phyloP scores from a whole-genome alignment of 2,797 vertebrate genomes.

The Typhlichthys subterraneus region DNA sequence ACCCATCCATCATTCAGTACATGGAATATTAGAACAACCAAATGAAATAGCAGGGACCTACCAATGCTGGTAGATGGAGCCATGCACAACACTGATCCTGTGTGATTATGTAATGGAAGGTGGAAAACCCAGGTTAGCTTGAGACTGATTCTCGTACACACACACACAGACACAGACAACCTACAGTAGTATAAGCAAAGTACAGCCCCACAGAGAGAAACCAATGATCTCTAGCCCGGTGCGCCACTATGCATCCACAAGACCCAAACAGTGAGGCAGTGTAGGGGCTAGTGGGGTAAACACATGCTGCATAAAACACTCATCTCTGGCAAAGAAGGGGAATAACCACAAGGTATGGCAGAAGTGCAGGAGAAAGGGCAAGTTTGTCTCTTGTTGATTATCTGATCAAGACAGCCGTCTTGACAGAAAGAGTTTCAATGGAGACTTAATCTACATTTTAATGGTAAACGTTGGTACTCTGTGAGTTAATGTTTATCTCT shows the following conservation, averaged over 20 bases:
- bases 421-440: slow-evolving; percentile 11
- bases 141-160: slow-evolving; percentile 65
- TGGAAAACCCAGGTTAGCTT: slow-evolving; percentile 85
- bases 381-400: slow-evolving; percentile 9
- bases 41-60: slow-evolving; percentile 85
- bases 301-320: neutral
- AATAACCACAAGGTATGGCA: slow-evolving; percentile 1
- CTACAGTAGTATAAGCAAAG: neutral
- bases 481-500: neutral
- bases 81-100: slow-evolving; percentile 99
- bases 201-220: slow-evolving; percentile 5
- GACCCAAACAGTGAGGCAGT: neutral
- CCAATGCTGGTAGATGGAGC: slow-evolving; percentile 95
- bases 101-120: slow-evolving; percentile 83
- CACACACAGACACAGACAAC: slow-evolving; percentile 17
- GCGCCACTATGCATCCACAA: neutral
- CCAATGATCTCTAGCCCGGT: slow-evolving; percentile 1
- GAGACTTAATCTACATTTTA: neutral
- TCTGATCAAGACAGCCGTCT: neutral
- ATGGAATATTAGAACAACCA: slow-evolving; percentile 19
- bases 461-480: neutral
- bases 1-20: slow-evolving; percentile 10
- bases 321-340: neutral
- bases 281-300: neutral
- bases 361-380: neutral